Percentiles rank a stretch among this genome's conserved stretches.
These are phyloP conservation scores for Rhincodon typus DNA, from an alignment of 2,797 vertebrate genomes.

Conservation along the genomic window DNA sequence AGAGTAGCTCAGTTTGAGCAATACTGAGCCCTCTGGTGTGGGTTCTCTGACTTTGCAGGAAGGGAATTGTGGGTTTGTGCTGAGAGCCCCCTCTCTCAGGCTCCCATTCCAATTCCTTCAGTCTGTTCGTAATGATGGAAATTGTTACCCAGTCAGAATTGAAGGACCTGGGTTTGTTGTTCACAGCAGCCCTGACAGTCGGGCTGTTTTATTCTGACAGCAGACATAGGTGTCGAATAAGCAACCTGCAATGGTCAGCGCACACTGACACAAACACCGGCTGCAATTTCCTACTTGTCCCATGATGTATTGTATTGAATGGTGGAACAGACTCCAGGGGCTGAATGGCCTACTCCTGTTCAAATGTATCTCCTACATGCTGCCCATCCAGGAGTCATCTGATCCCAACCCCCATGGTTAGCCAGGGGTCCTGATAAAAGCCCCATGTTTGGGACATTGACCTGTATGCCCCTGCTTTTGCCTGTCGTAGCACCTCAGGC, in stretches of 20 bases:
- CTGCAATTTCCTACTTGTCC: background rate
- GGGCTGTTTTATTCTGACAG: background rate
- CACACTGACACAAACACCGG: too few relatives aligned
- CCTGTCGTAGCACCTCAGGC: too few relatives aligned
- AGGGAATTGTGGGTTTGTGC: background rate
- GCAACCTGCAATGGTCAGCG: too few relatives aligned
- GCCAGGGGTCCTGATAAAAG: too few relatives aligned
- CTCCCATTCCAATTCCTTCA: background rate
- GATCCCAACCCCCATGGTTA: background rate
- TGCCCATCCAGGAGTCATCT: background rate
- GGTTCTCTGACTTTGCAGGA: background rate
- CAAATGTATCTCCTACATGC: background rate
- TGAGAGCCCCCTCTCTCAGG: background rate
- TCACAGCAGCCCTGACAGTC: too few relatives aligned
- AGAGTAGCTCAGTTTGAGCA: background rate
- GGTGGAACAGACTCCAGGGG: too few relatives aligned
- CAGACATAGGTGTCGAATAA: background rate
- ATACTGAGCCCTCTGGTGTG: background rate
- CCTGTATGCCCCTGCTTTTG: background rate
- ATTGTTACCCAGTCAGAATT: background rate
- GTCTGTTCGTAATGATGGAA: background rate
- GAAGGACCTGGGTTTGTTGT: too few relatives aligned
- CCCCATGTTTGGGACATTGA: background rate
- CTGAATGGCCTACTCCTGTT: too few relatives aligned
- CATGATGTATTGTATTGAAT: background rate